phyloP scores from a whole-genome alignment of 2,888 invertebrate genomes.

The Spialia ferax region DNA sequence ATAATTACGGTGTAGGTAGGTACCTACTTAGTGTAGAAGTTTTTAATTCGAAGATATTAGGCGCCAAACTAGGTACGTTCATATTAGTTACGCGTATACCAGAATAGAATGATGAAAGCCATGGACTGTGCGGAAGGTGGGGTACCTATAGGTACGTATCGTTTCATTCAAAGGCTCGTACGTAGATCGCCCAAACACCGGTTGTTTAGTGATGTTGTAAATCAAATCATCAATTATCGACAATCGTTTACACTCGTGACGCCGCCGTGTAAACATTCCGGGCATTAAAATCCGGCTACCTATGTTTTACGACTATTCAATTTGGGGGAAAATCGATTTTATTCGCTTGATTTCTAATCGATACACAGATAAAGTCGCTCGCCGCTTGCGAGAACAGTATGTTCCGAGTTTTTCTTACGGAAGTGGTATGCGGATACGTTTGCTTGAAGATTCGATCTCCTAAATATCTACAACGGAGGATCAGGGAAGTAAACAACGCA shows the following conservation, averaged over 20 bases:
- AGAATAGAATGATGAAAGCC: slow-evolving; percentile 33
- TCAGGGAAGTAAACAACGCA: slow-evolving; percentile 55
- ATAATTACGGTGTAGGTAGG: no score
- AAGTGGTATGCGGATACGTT: slow-evolving; percentile 78
- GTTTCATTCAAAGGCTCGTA: slow-evolving; percentile 73
- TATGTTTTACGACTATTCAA: slow-evolving; percentile 82
- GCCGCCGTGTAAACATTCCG: slow-evolving; percentile 85
- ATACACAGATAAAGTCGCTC: slow-evolving; percentile 75
- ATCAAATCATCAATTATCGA: slow-evolving; percentile 87
- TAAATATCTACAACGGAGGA: slow-evolving; percentile 8
- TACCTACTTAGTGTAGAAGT: no score
- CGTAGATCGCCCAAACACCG: slow-evolving; percentile 81
- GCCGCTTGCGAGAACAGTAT: slow-evolving; percentile 55
- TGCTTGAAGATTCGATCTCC: slow-evolving; percentile 57
- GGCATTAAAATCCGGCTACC: slow-evolving; percentile 81
- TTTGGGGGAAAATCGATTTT: slow-evolving; percentile 87
- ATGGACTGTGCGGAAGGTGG: slow-evolving; percentile 12
- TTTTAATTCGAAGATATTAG: not conserved
- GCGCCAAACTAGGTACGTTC: not conserved
- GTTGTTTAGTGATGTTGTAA: slow-evolving; percentile 85
- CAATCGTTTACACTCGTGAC: slow-evolving; percentile 84
- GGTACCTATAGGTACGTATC: slow-evolving; percentile 2
- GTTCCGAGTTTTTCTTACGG: slow-evolving; percentile 68
- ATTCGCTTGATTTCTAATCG: slow-evolving; percentile 83
- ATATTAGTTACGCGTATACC: slow-evolving; percentile 1